Percentiles rank a stretch among this genome's conserved stretches.
These are phyloP conservation scores for Dusona sp. DNA, from an alignment of 2,888 invertebrate genomes.

Conservation along the genomic window DNA sequence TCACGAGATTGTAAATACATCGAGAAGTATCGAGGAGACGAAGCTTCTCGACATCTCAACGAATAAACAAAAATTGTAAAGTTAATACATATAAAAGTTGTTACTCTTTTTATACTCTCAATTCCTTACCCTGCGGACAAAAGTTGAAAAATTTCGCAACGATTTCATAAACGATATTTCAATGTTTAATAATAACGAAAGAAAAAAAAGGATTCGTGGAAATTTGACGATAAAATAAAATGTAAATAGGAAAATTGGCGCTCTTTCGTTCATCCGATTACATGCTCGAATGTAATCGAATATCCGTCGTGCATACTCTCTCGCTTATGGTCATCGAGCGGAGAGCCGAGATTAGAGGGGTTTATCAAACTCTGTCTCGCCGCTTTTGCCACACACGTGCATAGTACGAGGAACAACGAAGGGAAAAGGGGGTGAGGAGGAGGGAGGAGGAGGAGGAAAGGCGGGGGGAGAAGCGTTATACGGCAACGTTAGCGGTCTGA, in stretches of 20 bases:
- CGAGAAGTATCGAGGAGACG: constrained; percentile 46
- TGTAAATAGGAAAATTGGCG: constrained; percentile 13
- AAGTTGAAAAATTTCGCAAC: background rate
- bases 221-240: constrained; percentile 7
- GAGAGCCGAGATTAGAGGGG: constrained; percentile 64
- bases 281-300: constrained; percentile 53
- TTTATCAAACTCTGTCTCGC: constrained; percentile 63
- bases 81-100: constrained; percentile 35
- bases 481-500: constrained; percentile 72
- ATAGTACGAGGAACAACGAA: constrained; percentile 6
- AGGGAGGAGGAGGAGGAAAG: background rate
- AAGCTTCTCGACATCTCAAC: constrained; percentile 48
- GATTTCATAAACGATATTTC: background rate
- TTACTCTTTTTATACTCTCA: background rate
- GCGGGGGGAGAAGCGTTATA: constrained; percentile 34
- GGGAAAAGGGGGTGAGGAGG: background rate
- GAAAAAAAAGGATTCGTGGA: too few relatives aligned
- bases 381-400: constrained; percentile 49
- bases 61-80: constrained; percentile 67
- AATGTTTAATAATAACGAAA: too few relatives aligned
- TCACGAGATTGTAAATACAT: constrained; percentile 63
- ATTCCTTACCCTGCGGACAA: background rate
- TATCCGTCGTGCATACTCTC: constrained; percentile 37
- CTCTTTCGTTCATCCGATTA: constrained; percentile 51
- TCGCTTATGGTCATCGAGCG: constrained; percentile 63